A percentile compares a stretch with the other conserved stretches of the same genome.
Evolutionary conservation across 2,113 vertebrate species (phyloP).

Genomic region (Peucedramus taeniatus): DNA sequence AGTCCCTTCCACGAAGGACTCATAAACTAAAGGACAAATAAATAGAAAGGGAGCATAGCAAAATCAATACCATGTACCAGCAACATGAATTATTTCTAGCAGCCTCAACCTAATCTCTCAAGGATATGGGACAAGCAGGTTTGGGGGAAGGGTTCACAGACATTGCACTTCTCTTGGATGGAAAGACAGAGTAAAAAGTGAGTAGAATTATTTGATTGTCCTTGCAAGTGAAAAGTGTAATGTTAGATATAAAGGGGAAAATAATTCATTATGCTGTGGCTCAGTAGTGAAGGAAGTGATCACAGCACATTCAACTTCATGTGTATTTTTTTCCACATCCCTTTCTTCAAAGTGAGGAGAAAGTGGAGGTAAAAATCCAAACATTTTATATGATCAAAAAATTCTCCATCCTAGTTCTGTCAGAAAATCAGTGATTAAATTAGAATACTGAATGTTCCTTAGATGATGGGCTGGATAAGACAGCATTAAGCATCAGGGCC

Average conservation of each 20-base stretch:
- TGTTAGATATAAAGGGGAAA: not conserved
- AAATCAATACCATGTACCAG: slow-evolving; percentile 11
- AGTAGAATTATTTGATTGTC: not conserved
- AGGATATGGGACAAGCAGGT: not conserved
- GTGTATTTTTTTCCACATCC: not conserved
- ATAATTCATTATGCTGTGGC: not conserved
- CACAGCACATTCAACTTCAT: not conserved
- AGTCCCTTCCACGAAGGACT: not conserved
- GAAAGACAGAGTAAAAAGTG: not conserved
- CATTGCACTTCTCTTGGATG: not conserved
- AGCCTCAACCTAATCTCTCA: not conserved
- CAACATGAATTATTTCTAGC: not conserved
- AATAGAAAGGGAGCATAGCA: not conserved
- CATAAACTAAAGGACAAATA: slow-evolving; percentile 1
- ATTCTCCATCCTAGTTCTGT: not conserved
- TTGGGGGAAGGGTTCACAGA: not conserved
- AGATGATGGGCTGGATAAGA: not conserved
- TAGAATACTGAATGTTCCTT: not conserved
- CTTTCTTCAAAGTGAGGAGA: not conserved
- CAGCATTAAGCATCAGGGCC: not conserved
- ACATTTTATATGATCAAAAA: not conserved
- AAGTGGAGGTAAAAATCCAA: not conserved
- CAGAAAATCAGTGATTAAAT: not conserved
- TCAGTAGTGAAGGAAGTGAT: not conserved
- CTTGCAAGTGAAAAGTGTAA: not conserved